Evolutionary conservation across 2,888 invertebrate species (phyloP).

Genomic region (Torymus auratus): DNA sequence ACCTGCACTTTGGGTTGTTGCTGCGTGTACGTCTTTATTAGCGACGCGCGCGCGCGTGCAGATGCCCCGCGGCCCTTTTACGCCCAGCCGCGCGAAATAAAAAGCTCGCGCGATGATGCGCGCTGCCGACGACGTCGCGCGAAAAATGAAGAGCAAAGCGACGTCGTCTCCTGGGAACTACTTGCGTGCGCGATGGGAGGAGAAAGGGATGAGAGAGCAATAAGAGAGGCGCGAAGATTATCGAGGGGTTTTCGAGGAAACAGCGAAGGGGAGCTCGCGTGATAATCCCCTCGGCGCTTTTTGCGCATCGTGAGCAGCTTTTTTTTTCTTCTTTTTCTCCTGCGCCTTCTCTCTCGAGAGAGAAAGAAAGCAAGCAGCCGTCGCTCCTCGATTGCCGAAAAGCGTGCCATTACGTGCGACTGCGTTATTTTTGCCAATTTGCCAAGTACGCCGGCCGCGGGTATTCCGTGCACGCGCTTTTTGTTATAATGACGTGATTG

Average conservation of each 20-base stretch:
- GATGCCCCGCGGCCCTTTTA: neutral
- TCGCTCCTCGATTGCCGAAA: slow-evolving; percentile 5
- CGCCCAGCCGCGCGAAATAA: neutral
- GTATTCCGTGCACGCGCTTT: neutral
- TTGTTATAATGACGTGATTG: too few species aligned
- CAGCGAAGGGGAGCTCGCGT: slow-evolving; percentile 11
- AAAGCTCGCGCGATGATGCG: neutral
- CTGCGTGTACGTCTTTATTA: neutral
- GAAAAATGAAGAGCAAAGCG: neutral
- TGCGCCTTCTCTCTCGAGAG: neutral
- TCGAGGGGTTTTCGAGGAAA: slow-evolving; percentile 30
- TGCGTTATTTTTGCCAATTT: slow-evolving; percentile 30
- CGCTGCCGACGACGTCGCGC: neutral
- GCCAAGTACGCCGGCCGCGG: neutral
- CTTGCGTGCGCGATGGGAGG: slow-evolving; percentile 10
- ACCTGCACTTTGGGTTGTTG: slow-evolving; percentile 1
- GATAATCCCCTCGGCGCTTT: slow-evolving; percentile 1
- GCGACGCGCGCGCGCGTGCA: neutral
- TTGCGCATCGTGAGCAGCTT: neutral
- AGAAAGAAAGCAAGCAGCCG: too few species aligned
- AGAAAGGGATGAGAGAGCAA: too few species aligned
- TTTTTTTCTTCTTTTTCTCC: neutral
- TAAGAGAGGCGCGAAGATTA: neutral
- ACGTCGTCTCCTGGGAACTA: slow-evolving; percentile 15
- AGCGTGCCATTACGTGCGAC: slow-evolving; percentile 8